These are phyloP conservation scores for Acanthopleura granulata DNA, from an alignment of 2,888 invertebrate species.

Conservation along the genomic window DNA sequence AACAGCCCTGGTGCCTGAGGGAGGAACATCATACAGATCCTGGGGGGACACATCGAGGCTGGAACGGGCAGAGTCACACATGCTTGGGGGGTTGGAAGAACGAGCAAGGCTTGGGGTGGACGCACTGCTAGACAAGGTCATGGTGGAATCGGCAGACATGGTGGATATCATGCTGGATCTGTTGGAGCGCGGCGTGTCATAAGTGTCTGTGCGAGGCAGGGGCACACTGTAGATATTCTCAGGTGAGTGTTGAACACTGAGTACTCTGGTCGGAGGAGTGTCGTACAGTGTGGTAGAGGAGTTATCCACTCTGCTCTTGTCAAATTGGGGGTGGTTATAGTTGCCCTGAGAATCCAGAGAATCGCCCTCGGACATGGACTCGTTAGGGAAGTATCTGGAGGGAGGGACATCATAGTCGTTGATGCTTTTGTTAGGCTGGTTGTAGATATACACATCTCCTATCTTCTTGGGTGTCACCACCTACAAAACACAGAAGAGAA, in stretches of 20 bases:
- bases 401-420: slow-evolving; percentile 62
- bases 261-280: slow-evolving; percentile 16
- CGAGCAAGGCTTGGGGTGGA: slow-evolving; percentile 73
- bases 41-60: slow-evolving; percentile 66
- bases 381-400: slow-evolving; percentile 36
- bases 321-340: slow-evolving; percentile 3
- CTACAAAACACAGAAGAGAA: slow-evolving; percentile 57
- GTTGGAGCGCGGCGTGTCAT: slow-evolving; percentile 52
- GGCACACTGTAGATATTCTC: slow-evolving; percentile 11
- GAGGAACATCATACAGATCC: slow-evolving; percentile 62
- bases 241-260: not conserved
- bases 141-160: slow-evolving; percentile 63
- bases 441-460: slow-evolving; percentile 82
- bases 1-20: slow-evolving; percentile 35
- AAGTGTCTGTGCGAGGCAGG: slow-evolving; percentile 19
- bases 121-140: slow-evolving; percentile 59
- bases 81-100: slow-evolving; percentile 73
- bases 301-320: slow-evolving; percentile 2
- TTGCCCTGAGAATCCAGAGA: slow-evolving; percentile 21
- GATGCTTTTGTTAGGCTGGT: slow-evolving; percentile 69
- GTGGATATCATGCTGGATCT: slow-evolving; percentile 68
- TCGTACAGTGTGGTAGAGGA: slow-evolving; percentile 21
- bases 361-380: not conserved
- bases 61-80: slow-evolving; percentile 73
- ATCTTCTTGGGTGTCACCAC: slow-evolving; percentile 74